These are phyloP conservation scores for Thymelicus lineola DNA, from an alignment of 2,888 invertebrate species.

Conservation along the genomic window DNA sequence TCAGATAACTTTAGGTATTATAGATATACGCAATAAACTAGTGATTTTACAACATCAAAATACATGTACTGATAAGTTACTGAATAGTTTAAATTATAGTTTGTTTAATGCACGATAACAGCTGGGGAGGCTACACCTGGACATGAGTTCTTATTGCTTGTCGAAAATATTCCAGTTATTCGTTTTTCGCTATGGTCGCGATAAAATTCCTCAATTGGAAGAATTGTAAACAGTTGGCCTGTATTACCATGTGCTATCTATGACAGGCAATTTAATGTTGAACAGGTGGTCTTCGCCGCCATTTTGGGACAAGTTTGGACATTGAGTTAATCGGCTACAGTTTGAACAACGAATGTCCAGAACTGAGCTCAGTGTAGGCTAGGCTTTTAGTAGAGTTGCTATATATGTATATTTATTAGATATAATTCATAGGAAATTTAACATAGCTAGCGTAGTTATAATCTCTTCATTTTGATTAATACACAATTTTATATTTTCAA, in stretches of 20 bases:
- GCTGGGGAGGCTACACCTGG: conserved; percentile 47
- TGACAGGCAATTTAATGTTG: conserved; percentile 45
- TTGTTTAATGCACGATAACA: conserved; percentile 27
- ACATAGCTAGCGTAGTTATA: too few relatives aligned
- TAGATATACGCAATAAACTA: neutral
- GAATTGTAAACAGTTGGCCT: conserved; percentile 43
- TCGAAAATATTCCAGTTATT: conserved; percentile 47
- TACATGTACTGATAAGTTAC: conserved; percentile 37
- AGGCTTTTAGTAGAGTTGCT: too few relatives aligned
- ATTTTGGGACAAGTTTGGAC: conserved; percentile 45
- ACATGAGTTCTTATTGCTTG: conserved; percentile 40
- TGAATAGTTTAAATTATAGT: conserved; percentile 26
- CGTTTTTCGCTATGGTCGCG: conserved; percentile 45
- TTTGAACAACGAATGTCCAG: too few relatives aligned
- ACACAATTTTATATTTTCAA: too few relatives aligned
- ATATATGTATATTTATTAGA: too few relatives aligned
- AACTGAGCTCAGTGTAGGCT: neutral
- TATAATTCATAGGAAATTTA: too few relatives aligned
- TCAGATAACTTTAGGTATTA: neutral
- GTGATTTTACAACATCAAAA: conserved; percentile 20
- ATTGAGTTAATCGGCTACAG: conserved; percentile 42
- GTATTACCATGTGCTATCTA: conserved; percentile 43
- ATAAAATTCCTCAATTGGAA: conserved; percentile 45
- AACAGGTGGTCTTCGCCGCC: conserved; percentile 46
- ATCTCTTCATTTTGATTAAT: too few relatives aligned